These are phyloP conservation scores for Laupala kohalensis DNA, from an alignment of 1,140 invertebrate genomes.

Conservation along the genomic window DNA sequence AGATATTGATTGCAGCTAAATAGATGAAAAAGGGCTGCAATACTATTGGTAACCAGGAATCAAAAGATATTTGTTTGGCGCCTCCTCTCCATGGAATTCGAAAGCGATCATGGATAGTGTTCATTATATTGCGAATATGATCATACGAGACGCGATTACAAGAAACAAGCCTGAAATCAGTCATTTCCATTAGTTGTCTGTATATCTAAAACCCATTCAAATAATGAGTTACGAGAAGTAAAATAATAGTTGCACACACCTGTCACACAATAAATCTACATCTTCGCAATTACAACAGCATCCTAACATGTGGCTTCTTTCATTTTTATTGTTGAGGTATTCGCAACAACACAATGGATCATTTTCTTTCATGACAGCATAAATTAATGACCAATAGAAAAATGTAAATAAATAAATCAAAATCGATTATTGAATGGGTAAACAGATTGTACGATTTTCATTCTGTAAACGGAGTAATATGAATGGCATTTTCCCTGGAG, in stretches of 20 bases:
- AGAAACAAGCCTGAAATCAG: constrained; percentile 18
- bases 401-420: too few species aligned
- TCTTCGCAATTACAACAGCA: constrained; percentile 43
- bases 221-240: background rate
- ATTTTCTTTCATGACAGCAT: background rate
- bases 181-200: too few species aligned
- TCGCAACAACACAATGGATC: constrained; percentile 40
- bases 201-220: too few species aligned
- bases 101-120: constrained; percentile 35
- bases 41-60: constrained; percentile 46
- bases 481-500: too few species aligned
- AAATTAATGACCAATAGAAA: too few species aligned
- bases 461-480: too few species aligned
- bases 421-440: too few species aligned
- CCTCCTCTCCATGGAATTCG: constrained; percentile 38
- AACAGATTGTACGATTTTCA: too few species aligned
- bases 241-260: constrained; percentile 18
- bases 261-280: constrained; percentile 34
- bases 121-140: constrained; percentile 15
- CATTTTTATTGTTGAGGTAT: constrained; percentile 33
- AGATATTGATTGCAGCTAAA: constrained; percentile 40
- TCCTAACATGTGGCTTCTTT: constrained; percentile 37
- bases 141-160: constrained; percentile 18
- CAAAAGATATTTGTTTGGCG: constrained; percentile 38
- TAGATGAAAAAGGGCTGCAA: constrained; percentile 43